These are phyloP conservation scores for Catocala nupta DNA, from an alignment of 2,888 invertebrate species.

Conservation along the genomic window DNA sequence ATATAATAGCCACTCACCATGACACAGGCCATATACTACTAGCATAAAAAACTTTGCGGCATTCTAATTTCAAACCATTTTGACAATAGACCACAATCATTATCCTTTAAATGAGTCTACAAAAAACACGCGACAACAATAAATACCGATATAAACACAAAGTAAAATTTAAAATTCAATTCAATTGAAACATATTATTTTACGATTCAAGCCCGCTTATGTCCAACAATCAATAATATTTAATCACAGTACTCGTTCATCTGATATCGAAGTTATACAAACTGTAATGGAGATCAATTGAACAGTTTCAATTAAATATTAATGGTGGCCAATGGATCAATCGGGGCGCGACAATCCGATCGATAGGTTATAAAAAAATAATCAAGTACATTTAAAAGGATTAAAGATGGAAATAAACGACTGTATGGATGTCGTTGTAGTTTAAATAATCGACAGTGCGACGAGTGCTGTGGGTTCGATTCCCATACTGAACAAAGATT, in stretches of 20 bases:
- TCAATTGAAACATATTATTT: constrained; percentile 82
- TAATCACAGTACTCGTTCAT: constrained; percentile 73
- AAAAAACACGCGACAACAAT: constrained; percentile 16
- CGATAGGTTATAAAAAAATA: constrained; percentile 45
- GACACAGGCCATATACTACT: no score
- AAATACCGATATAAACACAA: constrained; percentile 16
- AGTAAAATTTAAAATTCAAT: constrained; percentile 61
- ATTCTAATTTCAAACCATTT: no score
- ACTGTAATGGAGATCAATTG: constrained; percentile 85
- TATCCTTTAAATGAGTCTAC: not conserved
- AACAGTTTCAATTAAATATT: constrained; percentile 82
- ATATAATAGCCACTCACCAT: no score
- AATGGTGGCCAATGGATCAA: constrained; percentile 76
- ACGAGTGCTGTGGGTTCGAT: no score
- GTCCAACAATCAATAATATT: constrained; percentile 79
- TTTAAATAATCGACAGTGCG: no score
- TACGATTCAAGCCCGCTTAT: constrained; percentile 74
- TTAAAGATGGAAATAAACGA: constrained; percentile 3
- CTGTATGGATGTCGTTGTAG: not conserved
- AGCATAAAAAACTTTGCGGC: no score
- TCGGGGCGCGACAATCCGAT: constrained; percentile 72
- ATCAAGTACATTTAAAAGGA: constrained; percentile 13
- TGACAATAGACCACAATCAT: no score
- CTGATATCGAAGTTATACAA: constrained; percentile 80
- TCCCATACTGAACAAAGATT: no score